phyloP scores from a whole-genome alignment of 37 sponge, comb jelly and placozoan species.

The Lycopodina hypogea region DNA sequence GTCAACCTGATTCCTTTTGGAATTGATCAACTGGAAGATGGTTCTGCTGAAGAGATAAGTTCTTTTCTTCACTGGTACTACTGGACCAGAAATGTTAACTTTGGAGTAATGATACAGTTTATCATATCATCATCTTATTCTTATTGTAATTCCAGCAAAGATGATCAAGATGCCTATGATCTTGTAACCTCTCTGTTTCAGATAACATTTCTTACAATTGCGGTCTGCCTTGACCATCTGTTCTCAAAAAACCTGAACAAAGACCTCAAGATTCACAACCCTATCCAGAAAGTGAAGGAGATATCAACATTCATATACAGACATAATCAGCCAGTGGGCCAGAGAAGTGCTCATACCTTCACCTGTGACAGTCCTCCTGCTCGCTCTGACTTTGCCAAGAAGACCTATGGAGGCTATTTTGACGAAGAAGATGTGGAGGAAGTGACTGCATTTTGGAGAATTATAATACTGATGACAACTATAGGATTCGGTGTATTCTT shows the following conservation, averaged over 20 bases:
- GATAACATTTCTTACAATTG: slow-evolving; percentile 5
- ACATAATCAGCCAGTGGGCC: slow-evolving; percentile 18
- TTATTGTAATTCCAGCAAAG: slow-evolving; percentile 7
- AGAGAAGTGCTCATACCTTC: slow-evolving; percentile 38
- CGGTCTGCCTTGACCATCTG: slow-evolving; percentile 25
- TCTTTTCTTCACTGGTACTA: slow-evolving; percentile 66
- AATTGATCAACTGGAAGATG: slow-evolving; percentile 54
- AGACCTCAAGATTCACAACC: slow-evolving; percentile 42
- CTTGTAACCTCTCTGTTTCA: background rate
- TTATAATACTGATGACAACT: slow-evolving; percentile 12
- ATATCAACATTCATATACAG: slow-evolving; percentile 20
- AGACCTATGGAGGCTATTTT: slow-evolving; percentile 46
- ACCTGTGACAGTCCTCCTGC: slow-evolving; percentile 5
- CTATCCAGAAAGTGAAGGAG: slow-evolving; percentile 20
- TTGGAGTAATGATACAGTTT: slow-evolving; percentile 1
- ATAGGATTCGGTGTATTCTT: slow-evolving; percentile 8
- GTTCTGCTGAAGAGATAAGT: slow-evolving; percentile 39
- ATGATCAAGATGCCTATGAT: background rate
- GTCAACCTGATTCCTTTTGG: slow-evolving; percentile 56
- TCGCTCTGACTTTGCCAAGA: slow-evolving; percentile 31
- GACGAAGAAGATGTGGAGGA: slow-evolving; percentile 43
- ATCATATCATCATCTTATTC: background rate
- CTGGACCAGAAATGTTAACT: slow-evolving; percentile 47
- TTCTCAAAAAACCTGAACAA: slow-evolving; percentile 30
- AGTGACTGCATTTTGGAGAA: slow-evolving; percentile 51